Percentiles rank a stretch among this genome's conserved stretches.
Evolutionary conservation across 1,140 invertebrate species (phyloP).

Genomic region (Drepana arcuata): DNA sequence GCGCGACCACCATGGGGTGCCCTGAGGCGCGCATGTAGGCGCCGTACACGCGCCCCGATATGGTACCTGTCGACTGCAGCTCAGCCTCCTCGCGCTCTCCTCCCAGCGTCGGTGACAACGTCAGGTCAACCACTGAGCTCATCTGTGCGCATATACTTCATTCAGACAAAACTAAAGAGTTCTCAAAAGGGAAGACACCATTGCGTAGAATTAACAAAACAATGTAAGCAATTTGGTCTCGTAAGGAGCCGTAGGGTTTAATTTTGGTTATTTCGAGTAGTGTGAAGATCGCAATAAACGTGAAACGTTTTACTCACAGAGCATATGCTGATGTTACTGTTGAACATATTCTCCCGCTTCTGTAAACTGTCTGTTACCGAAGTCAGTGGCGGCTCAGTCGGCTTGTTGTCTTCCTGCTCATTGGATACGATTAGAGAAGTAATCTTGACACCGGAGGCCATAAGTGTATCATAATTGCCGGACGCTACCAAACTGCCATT

Average conservation of each 20-base stretch:
- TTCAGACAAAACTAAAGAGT: too few relatives aligned
- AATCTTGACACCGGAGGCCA: slow-evolving; percentile 76
- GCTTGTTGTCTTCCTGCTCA: slow-evolving; percentile 60
- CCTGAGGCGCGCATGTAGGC: slow-evolving; percentile 76
- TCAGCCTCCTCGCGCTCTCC: slow-evolving; percentile 71
- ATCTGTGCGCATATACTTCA: too few relatives aligned
- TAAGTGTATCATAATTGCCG: slow-evolving; percentile 76
- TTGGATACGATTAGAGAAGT: slow-evolving; percentile 73
- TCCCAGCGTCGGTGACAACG: slow-evolving; percentile 68
- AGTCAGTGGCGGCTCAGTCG: slow-evolving; percentile 18
- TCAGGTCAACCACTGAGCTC: too few relatives aligned
- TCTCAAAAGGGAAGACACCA: too few relatives aligned
- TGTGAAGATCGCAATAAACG: too few relatives aligned
- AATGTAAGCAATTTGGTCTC: too few relatives aligned
- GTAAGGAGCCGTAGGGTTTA: too few relatives aligned
- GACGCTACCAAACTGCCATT: slow-evolving; percentile 74
- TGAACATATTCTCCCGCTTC: slow-evolving; percentile 58
- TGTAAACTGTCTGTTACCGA: slow-evolving; percentile 44
- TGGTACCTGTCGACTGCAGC: slow-evolving; percentile 69
- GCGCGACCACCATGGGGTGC: slow-evolving; percentile 54
- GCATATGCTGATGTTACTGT: slow-evolving; percentile 68
- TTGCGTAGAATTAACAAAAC: too few relatives aligned
- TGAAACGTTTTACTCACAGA: slow-evolving; percentile 62
- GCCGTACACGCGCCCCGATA: slow-evolving; percentile 73
- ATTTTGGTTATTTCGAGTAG: too few relatives aligned